Evolutionary conservation across 2,113 vertebrate genomes (phyloP).

Genomic region (Dipodomys spectabilis): DNA sequence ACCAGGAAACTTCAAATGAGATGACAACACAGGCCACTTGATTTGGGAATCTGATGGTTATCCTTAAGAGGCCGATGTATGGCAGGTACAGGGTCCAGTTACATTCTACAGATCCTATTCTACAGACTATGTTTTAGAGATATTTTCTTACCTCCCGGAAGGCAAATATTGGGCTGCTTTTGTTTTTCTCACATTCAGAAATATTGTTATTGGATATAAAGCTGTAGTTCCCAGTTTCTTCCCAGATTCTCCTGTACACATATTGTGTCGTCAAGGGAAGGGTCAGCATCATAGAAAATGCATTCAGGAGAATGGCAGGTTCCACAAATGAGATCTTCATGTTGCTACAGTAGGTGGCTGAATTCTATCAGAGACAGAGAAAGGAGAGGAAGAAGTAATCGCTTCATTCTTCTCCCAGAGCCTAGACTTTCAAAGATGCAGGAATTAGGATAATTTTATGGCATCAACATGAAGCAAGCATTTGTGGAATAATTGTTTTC

Average conservation of each 20-base stretch:
- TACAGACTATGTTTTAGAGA: neutral
- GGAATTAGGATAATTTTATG: constrained; percentile 21
- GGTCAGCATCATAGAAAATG: constrained; percentile 88
- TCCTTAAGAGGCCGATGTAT: neutral
- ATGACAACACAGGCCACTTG: neutral
- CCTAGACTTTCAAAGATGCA: neutral
- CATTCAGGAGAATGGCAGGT: constrained; percentile 91
- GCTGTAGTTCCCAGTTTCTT: constrained; percentile 89
- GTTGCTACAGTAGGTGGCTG: constrained; percentile 76
- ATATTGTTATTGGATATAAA: constrained; percentile 83
- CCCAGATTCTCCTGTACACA: constrained; percentile 93
- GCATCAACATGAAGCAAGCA: neutral
- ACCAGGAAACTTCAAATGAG: neutral
- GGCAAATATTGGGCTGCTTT: constrained; percentile 82
- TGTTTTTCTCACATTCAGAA: constrained; percentile 87
- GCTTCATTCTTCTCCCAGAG: neutral
- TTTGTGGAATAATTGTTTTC: too few relatives aligned
- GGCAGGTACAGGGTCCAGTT: neutral
- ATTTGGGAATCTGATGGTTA: neutral
- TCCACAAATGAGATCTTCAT: constrained; percentile 91
- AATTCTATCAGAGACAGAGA: constrained; percentile 6
- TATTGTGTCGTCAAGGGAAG: constrained; percentile 92
- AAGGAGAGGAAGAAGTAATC: neutral
- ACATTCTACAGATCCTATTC: neutral
- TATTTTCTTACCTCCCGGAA: constrained; percentile 86